Evolutionary conservation across 2,888 invertebrate genomes (phyloP), one percentile per base, ranked within the genome.

Genomic region (Noctua pronuba): DNA sequence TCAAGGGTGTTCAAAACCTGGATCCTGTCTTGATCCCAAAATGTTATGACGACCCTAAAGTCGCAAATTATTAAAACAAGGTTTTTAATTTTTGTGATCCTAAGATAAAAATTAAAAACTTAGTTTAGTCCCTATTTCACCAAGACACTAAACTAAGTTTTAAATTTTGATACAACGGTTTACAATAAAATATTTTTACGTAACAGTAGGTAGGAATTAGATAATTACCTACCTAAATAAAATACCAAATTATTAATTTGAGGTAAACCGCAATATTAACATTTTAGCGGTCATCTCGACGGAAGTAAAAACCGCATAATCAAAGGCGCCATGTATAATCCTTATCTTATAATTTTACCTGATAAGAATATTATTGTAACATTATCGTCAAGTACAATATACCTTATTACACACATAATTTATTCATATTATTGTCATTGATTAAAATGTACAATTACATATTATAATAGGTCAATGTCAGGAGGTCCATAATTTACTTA

Each of bases 351-450:
- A 4, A 35, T 35, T 21, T 62, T 62, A 62, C 35, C 24, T 31
- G 75, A 79, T 74, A 81, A 70, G n/a, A 7, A 16, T 60, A 66
- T 55, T 58, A 70, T 80, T 74, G 46, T 80, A 31, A 80, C 49
- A 66, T 31, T 58, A 66, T 65, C 49, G n/a, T 41, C 18, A 35
- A 62, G 28, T 24, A 62, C 52, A 44, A 21, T 41, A 41, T 35
- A 21, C 31, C 21, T 21, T 35, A 28, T 2, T 2, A 18, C 24
- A 46, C 18, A 60, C n/a, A 41, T 49, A 44, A 24, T 55, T 55
- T 65, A 35, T 64, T 41, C 18, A 18, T 24, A 24, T 55, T 24
- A 31, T 28, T 73, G 28, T 31, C 52, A 28, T 67, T 67, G 60
- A 31, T 58, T 28, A 58, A 60, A 60, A 31, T 60, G 8, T 31